Evolutionary conservation across 2,113 vertebrate species (phyloP).

Genomic region (Dolichotis patagonum): DNA sequence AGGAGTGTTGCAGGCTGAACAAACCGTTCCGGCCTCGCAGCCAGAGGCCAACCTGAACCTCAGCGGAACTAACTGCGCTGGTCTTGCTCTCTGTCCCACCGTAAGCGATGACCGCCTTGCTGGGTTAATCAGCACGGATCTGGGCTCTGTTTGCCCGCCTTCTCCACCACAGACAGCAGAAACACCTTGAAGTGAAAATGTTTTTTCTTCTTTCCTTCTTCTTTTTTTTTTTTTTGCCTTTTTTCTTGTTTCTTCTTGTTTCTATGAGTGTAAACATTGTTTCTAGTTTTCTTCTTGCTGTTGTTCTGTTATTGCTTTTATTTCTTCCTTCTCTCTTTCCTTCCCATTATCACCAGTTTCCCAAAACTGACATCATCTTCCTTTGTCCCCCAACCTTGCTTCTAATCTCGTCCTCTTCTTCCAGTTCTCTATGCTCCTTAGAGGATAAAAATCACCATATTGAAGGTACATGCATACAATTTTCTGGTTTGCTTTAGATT

Average conservation of each 20-base stretch:
- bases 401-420: not conserved
- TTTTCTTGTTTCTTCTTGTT: not conserved
- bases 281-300: not conserved
- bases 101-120: not conserved
- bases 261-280: not conserved
- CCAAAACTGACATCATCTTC: not conserved
- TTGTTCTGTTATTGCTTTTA: not conserved
- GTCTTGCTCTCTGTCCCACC: not conserved
- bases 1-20: not conserved
- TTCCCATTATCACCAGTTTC: not conserved
- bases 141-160: not conserved
- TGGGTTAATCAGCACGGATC: not conserved
- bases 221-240: not conserved
- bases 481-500: not conserved
- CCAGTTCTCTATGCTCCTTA: not conserved
- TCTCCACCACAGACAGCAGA: not conserved
- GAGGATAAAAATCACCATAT: not conserved
- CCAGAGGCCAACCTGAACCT: not conserved
- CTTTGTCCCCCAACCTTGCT: not conserved
- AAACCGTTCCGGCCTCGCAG: not conserved
- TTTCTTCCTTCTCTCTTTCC: not conserved
- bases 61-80: not conserved
- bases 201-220: too few relatives aligned
- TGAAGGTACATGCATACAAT: not conserved
- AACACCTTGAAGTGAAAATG: not conserved